Evolutionary conservation across 2,888 invertebrate genomes (phyloP).

Genomic region (Xanthostigma xanthostigma): DNA sequence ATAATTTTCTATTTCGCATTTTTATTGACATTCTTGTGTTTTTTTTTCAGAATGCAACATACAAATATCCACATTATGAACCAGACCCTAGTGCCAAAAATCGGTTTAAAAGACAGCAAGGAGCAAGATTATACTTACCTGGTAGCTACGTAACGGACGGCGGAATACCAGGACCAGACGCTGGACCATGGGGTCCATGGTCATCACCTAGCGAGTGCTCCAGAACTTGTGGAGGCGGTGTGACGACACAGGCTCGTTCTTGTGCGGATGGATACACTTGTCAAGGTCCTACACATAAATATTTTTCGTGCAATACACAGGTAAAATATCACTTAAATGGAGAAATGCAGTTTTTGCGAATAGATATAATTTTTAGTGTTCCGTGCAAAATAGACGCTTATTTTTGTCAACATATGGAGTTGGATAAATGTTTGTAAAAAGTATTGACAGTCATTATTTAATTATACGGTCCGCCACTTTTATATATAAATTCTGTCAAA

Average conservation of each 20-base stretch:
- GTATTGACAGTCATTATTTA: too few relatives aligned
- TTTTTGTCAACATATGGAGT: constrained; percentile 1
- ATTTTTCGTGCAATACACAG: constrained; percentile 84
- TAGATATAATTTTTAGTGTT: neutral
- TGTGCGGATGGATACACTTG: constrained; percentile 55
- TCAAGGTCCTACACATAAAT: constrained; percentile 63
- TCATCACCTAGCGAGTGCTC: constrained; percentile 72
- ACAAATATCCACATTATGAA: neutral
- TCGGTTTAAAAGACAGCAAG: constrained; percentile 63
- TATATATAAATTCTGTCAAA: too few relatives aligned
- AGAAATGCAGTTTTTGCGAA: neutral
- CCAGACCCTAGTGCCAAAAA: constrained; percentile 20
- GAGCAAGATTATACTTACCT: constrained; percentile 56
- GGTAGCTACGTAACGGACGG: constrained; percentile 55
- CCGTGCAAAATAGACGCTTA: neutral
- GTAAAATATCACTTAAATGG: constrained; percentile 25
- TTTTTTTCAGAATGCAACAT: neutral
- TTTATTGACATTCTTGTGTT: too few relatives aligned
- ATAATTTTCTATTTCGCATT: too few relatives aligned
- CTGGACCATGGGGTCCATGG: constrained; percentile 73
- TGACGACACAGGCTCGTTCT: constrained; percentile 67
- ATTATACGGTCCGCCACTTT: too few relatives aligned
- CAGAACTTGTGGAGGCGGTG: constrained; percentile 84
- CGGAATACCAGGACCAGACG: constrained; percentile 41
- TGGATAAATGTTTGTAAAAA: too few relatives aligned